phyloP scores from a whole-genome alignment of 2,888 invertebrate genomes.

The Apamea anceps region DNA sequence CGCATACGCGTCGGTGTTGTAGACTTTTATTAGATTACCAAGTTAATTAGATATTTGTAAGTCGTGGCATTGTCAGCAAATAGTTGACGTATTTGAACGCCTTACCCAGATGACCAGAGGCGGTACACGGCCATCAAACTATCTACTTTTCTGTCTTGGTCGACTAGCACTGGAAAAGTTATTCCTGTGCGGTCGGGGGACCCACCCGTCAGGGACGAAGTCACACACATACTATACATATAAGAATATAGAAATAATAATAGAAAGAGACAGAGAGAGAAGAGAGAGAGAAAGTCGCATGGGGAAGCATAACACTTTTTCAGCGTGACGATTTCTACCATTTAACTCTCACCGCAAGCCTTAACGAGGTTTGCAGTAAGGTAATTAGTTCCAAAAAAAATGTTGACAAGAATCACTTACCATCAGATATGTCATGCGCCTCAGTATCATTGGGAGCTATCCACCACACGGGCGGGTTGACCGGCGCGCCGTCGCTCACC shows the following conservation, averaged over 20 bases:
- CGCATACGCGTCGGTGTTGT: background rate
- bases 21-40: background rate
- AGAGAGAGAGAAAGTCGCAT: too few species aligned
- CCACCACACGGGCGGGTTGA: slow-evolving; percentile 95
- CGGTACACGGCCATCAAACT: too few species aligned
- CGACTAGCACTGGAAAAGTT: background rate
- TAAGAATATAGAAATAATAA: too few species aligned
- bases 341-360: background rate
- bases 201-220: too few species aligned
- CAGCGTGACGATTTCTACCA: background rate
- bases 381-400: background rate
- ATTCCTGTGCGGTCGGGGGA: too few species aligned
- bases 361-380: too few species aligned
- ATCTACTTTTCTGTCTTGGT: background rate
- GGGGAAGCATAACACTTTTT: background rate
- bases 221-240: too few species aligned
- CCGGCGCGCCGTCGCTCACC: slow-evolving; percentile 89
- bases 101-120: too few species aligned
- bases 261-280: background rate
- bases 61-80: too few species aligned
- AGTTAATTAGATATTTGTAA: background rate
- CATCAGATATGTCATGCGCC: slow-evolving; percentile 86
- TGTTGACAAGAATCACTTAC: slow-evolving; percentile 65
- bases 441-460: slow-evolving; percentile 90
- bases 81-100: too few species aligned